Conservation (phyloP, 2,797 vertebrate genomes). For the Carduelis carduelis region DNA sequence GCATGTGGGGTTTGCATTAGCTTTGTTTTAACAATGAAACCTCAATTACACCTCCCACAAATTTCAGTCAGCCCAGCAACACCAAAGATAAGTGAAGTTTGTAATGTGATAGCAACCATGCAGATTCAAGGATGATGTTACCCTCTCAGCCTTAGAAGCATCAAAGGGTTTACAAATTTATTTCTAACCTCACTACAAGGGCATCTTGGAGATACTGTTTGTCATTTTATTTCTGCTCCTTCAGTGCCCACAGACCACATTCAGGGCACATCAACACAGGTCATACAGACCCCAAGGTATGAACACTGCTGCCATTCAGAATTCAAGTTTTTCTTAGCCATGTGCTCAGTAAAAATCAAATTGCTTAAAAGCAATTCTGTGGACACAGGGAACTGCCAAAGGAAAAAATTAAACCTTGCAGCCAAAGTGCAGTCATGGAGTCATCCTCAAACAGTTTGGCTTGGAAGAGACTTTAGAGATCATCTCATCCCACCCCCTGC, state of each 20-base stretch:
- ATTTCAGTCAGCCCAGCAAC: not conserved
- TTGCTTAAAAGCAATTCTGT: not conserved
- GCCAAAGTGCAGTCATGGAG: not conserved
- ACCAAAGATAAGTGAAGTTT: not conserved
- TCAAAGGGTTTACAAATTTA: not conserved
- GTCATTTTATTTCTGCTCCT: not conserved
- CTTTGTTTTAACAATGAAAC: not conserved
- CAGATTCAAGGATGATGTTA: not conserved
- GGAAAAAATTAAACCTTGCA: not conserved
- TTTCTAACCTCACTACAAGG: not conserved
- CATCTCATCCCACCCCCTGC: not conserved
- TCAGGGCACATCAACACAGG: rapidly evolving
- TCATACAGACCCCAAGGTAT: rapidly evolving
- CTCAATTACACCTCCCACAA: not conserved
- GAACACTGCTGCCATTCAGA: not conserved
- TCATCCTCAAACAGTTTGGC: not conserved
- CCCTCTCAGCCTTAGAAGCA: not conserved
- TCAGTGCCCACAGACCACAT: not conserved
- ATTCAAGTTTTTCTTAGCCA: not conserved
- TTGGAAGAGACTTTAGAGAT: not conserved
- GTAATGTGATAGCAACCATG: not conserved
- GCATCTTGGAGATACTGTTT: not conserved
- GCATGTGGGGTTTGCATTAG: not conserved
- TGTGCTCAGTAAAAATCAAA: not conserved
- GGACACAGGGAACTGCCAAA: not conserved